Percentiles rank a stretch among this genome's conserved stretches.
Evolutionary conservation across 2,888 invertebrate genomes (phyloP).

Genomic region (Mechanitis mazaeus): DNA sequence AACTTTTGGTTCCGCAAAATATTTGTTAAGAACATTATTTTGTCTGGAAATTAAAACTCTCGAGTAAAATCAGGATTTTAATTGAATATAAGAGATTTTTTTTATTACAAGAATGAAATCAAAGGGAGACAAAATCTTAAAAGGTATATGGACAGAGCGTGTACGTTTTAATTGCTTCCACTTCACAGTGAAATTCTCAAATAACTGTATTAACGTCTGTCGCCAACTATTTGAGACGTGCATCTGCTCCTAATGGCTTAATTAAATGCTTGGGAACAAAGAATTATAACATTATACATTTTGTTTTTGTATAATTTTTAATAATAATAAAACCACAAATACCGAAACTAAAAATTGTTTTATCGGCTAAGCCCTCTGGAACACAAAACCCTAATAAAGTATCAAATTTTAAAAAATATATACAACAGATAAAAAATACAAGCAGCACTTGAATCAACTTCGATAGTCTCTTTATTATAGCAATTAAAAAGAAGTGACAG

Average conservation of each 20-base stretch:
- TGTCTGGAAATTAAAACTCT: too few relatives aligned
- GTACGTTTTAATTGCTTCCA: conserved; percentile 24
- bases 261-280: conserved; percentile 14
- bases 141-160: background rate
- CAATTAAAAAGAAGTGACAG: too few relatives aligned
- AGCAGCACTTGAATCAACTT: too few relatives aligned
- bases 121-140: background rate
- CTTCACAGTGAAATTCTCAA: conserved; percentile 26
- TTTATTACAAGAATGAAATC: background rate
- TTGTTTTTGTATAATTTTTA: background rate
- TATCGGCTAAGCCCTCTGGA: too few relatives aligned
- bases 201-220: conserved; percentile 25
- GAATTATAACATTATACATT: conserved; percentile 8
- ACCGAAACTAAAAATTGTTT: background rate
- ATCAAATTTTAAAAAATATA: too few relatives aligned
- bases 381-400: background rate
- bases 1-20: too few relatives aligned
- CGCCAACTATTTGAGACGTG: conserved; percentile 12
- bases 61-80: too few relatives aligned
- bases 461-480: too few relatives aligned
- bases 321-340: background rate
- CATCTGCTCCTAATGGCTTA: conserved; percentile 14
- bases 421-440: too few relatives aligned
- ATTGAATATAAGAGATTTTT: too few relatives aligned
- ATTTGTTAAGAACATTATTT: too few relatives aligned